Percentiles rank a stretch among this genome's conserved stretches.
Evolutionary conservation across 2,113 vertebrate species (phyloP).

Genomic region (Megaceryle maxima): DNA sequence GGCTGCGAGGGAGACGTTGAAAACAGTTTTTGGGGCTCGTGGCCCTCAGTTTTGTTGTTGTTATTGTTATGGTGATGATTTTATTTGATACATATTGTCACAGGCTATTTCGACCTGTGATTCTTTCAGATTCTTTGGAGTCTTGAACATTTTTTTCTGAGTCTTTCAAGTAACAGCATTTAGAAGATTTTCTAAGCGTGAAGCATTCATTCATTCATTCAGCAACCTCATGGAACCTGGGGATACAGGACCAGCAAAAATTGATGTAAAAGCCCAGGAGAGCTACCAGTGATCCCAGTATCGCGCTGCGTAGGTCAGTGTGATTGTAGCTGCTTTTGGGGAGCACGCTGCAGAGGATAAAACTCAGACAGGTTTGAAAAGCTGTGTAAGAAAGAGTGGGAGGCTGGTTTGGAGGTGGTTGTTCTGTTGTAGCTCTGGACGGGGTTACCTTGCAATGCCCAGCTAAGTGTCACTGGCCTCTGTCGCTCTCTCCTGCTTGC

Average conservation of each 20-base stretch:
- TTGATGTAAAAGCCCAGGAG: neutral
- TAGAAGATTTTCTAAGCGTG: neutral
- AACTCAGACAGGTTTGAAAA: neutral
- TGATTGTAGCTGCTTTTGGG: neutral
- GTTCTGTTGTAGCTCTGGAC: neutral
- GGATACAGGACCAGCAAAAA: rapidly evolving
- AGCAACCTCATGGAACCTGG: neutral
- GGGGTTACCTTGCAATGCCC: neutral
- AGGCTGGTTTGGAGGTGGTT: neutral
- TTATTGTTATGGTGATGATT: neutral
- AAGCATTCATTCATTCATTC: neutral
- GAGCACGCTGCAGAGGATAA: neutral
- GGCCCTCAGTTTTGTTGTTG: neutral
- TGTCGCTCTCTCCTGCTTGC: neutral
- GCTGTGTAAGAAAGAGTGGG: neutral
- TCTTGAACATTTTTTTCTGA: neutral
- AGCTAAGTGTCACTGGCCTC: rapidly evolving
- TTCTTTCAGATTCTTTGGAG: neutral
- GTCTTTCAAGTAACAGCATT: neutral
- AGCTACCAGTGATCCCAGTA: neutral
- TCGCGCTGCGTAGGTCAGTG: rapidly evolving
- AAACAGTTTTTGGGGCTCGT: rapidly evolving
- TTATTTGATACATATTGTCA: neutral
- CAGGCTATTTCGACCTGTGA: neutral
- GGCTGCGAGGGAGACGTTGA: neutral